Conservation (phyloP, 1,140 invertebrate species). For the Vollenhovia emeryi region DNA sequence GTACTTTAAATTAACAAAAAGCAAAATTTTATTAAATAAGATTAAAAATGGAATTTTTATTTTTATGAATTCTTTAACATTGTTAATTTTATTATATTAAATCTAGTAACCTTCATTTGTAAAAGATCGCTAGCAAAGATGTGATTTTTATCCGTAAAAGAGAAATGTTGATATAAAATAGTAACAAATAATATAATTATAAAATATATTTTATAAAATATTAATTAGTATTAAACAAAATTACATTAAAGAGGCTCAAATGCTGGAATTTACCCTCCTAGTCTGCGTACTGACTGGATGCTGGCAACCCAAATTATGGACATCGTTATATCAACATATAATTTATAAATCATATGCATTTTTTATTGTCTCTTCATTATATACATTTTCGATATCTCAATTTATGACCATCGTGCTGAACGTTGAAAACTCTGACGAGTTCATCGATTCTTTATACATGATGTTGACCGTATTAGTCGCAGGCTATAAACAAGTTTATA, state of each 20-base stretch:
- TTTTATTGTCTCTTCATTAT: not conserved
- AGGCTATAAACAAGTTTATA: constrained; percentile 57
- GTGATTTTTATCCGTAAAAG: not conserved
- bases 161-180: not conserved
- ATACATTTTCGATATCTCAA: constrained; percentile 46
- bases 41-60: not conserved
- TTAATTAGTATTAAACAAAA: not conserved
- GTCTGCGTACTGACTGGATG: constrained; percentile 46
- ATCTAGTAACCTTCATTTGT: not conserved
- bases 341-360: constrained; percentile 43
- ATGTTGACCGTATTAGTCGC: constrained; percentile 17
- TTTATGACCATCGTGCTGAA: constrained; percentile 42
- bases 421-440: constrained; percentile 56
- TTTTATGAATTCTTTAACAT: not conserved
- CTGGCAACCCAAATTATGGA: constrained; percentile 35
- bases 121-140: too few species aligned
- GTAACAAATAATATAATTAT: constrained; percentile 16
- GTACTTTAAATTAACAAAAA: not conserved
- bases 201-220: too few species aligned
- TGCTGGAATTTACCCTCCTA: constrained; percentile 35
- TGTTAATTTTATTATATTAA: not conserved
- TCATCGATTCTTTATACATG: constrained; percentile 57
- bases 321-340: not conserved
- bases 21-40: not conserved
- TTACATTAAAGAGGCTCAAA: not conserved